Percentiles rank a stretch among this genome's conserved stretches.
phyloP scores from a whole-genome alignment of 2,888 invertebrate genomes.

The Rotaria macrura region DNA sequence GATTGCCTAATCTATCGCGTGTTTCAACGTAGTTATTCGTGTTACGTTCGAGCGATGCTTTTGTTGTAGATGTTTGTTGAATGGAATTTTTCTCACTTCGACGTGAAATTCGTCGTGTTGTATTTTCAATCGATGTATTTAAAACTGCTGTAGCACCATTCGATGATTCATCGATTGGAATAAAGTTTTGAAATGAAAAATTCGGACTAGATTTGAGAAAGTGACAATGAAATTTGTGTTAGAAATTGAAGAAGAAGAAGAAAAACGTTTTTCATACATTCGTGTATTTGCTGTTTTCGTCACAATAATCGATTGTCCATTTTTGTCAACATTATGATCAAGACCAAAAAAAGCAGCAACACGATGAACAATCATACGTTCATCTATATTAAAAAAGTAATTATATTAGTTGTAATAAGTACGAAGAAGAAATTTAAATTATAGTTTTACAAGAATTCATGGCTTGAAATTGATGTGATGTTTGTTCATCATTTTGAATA shows the following conservation, averaged over 20 bases:
- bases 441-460: not conserved
- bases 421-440: too few species aligned
- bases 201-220: not conserved
- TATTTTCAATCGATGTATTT: not conserved
- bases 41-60: not conserved
- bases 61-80: not conserved
- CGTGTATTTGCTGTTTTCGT: constrained; percentile 62
- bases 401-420: too few species aligned
- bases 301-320: constrained; percentile 65
- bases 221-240: too few species aligned
- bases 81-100: not conserved
- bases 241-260: not conserved
- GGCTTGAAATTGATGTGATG: constrained; percentile 11
- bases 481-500: constrained; percentile 67
- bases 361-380: constrained; percentile 81
- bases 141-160: not conserved
- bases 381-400: not conserved
- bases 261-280: constrained; percentile 46
- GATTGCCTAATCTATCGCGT: not conserved
- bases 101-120: not conserved
- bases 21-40: not conserved
- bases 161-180: not conserved
- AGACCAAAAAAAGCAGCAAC: constrained; percentile 84
- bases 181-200: not conserved
- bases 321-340: constrained; percentile 79